Base-by-base conservation (phyloP, 2,888 invertebrate species). In the Meandrusa payeni region DNA sequence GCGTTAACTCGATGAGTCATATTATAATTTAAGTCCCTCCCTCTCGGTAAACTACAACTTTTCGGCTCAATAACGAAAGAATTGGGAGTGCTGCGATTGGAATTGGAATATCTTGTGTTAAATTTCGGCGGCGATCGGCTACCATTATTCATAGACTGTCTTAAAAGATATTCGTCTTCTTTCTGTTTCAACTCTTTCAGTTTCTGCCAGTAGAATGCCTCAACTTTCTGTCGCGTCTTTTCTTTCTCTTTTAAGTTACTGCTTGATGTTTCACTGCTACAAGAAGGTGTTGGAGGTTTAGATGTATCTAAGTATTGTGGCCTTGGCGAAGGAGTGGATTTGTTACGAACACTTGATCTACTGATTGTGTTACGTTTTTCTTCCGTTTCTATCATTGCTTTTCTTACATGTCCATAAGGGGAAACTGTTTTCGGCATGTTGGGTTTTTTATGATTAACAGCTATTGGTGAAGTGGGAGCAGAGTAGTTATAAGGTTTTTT, bases 161-260 rank as follows among this genome's bases (percentile, higher is more conserved):
- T 61, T 10, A 79, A 55, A 23, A 80, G 68, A 54, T 87, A 88
- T 46, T 88, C 80, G 55, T 92, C 92, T 70, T 92, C 91, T 63
- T 90, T 89, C 31, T 90, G 81, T 58, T 91, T 92, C 45, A 90
- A 65, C 65, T 90, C 90, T 61, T 91, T 91, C 40, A 93, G 69
- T 61, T 91, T 91, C 54, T 92, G 91, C 92, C 92, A 93, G 51
- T 92, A 92, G 56, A 91, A 92, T 0, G 91, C 92, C 64, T 93
- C 92, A 0, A 91, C 89, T 61, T 86, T 89, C 58, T 89, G 88
- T 5, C 90, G 70, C 23, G 90, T 89, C 56, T 88, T 89, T 51
- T 89, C 86, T 67, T 89, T 90, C 46, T 88, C 85, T 4, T 50
- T 50, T 6, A 59, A 57, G 20, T 66, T 59, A 3, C 58, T 56